phyloP scores from a whole-genome alignment of 2,888 invertebrate species.

The Hermodice carunculata region DNA sequence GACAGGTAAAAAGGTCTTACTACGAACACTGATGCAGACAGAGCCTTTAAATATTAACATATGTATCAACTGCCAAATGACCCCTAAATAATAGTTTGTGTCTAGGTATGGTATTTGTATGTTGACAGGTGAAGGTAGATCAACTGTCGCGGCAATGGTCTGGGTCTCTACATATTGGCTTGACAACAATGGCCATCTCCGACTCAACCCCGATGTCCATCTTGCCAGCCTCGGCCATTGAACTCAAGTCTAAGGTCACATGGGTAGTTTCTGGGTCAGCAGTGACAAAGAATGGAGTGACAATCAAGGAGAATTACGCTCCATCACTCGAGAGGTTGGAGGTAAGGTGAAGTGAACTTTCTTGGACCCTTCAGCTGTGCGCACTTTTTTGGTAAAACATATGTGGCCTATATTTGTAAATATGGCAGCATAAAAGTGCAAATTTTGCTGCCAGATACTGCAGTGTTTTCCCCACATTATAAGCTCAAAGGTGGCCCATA shows the following conservation, averaged over 20 bases:
- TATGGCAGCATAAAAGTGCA: no score
- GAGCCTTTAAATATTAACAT: neutral
- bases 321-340: constrained; percentile 86
- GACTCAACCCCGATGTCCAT: constrained; percentile 74
- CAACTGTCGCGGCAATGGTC: constrained; percentile 92
- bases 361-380: no score
- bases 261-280: constrained; percentile 75
- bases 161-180: constrained; percentile 90
- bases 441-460: no score
- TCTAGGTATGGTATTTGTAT: neutral
- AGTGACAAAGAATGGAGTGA: constrained; percentile 77
- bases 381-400: no score
- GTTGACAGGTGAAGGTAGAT: constrained; percentile 77
- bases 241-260: constrained; percentile 57
- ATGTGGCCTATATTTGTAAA: no score
- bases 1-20: no score
- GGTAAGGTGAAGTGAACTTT: no score
- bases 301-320: constrained; percentile 79
- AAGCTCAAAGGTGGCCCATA: no score
- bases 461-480: no score
- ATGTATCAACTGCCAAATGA: neutral
- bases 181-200: constrained; percentile 81
- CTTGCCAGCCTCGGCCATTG: constrained; percentile 59
- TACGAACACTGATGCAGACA: neutral
- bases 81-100: neutral